Base-by-base conservation (phyloP, 1,140 invertebrate species). In the Lordiphosa clarofinis region DNA sequence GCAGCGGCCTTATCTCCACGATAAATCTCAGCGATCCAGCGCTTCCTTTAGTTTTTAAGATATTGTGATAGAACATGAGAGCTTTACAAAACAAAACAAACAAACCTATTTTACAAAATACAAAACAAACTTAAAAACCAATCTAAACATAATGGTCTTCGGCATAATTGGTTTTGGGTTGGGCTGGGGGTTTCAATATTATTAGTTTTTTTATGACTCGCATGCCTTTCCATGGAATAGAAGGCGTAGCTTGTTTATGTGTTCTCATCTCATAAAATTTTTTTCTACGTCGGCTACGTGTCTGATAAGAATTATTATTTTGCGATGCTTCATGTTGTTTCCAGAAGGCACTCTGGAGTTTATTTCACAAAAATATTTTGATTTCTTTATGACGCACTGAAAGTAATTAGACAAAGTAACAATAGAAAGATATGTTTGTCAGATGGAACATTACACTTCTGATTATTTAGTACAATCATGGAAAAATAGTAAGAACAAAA, bases 11-110 rank as follows among this genome's bases (percentile, higher is more conserved):
- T 67, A 48, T 36, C 40, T n/a, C 54, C 35, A 50, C 33, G 57
- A 56, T 60, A 56, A 56, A 78, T 38, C 67, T 63, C 78, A 74
- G 76, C 76, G 78, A 84, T 66, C 54, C 78, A 84, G 73, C 73
- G 79, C 78, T 84, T 84, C 78, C 78, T 70, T 53, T 84, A 86
- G 73, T 35, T 73, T 11, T 61, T 84, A 82, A 82, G 78, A 62
- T 69, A 78, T 78, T 84, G 78, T 82, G 78, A 82, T 82, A 82
- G 56, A 76, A 72, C 72, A 61, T 55, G 44, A 81, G 33, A 81
- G 76, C 76, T 81, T 81, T 81, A 56, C 52, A 65, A 74, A 68
- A 69, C 58, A 74, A 58, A 79, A 56, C 52, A 48, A 43, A 67
- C 21, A 52, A 58, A 69, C 47, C 4, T 24, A 24, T 24, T 24